Percentiles rank a stretch among this genome's conserved stretches.
Conservation (phyloP, 2,113 vertebrate genomes). For the Ciconia maguari region DNA sequence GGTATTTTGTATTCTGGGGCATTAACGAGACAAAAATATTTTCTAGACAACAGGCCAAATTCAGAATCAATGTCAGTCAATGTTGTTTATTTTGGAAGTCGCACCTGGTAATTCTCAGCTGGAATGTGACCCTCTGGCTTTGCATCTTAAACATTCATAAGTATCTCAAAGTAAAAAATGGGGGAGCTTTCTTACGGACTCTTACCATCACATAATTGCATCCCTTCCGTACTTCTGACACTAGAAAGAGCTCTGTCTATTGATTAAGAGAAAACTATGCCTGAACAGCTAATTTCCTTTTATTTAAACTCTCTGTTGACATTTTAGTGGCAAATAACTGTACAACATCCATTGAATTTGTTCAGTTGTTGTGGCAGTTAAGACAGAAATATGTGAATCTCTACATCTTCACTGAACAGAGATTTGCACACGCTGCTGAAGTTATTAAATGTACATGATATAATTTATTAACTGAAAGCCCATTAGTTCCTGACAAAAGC, state of each 20-base stretch:
- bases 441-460: neutral
- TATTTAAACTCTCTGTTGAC: neutral
- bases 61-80: neutral
- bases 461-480: slow-evolving; percentile 1
- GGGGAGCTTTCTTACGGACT: neutral
- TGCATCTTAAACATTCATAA: neutral
- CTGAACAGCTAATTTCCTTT: neutral
- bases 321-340: neutral
- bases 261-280: neutral
- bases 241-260: neutral
- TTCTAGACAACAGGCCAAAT: neutral
- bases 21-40: neutral
- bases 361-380: neutral
- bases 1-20: neutral
- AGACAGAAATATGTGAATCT: neutral
- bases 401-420: neutral
- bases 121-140: neutral
- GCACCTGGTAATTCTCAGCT: neutral
- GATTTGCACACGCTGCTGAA: neutral
- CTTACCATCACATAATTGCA: neutral
- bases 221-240: neutral
- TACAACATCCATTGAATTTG: neutral
- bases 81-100: neutral
- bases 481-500: neutral
- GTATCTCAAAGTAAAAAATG: neutral